These are phyloP conservation scores for Pachycephala philippinensis DNA, from an alignment of 2,113 vertebrate genomes.

Conservation along the genomic window DNA sequence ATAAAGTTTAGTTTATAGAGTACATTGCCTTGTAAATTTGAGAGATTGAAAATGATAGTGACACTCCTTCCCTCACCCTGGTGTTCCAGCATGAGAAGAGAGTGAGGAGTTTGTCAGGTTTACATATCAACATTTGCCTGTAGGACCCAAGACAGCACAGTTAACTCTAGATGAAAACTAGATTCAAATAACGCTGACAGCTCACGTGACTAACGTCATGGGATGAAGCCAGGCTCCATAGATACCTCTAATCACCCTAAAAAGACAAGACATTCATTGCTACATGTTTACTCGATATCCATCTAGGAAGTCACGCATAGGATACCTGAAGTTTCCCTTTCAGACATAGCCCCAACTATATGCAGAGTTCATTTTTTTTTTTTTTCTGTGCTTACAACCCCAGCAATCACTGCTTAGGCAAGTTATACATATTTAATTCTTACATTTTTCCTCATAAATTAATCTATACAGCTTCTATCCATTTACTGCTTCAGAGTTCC, in stretches of 20 bases:
- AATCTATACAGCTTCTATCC: not conserved
- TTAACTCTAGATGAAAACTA: not conserved
- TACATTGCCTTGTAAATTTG: not conserved
- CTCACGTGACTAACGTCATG: not conserved
- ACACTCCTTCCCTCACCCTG: not conserved
- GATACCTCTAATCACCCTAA: not conserved
- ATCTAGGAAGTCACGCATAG: accelerated
- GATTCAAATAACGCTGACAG: not conserved
- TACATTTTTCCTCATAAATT: not conserved
- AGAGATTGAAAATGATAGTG: not conserved
- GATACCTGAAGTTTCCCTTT: not conserved
- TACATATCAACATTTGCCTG: not conserved
- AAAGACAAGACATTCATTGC: not conserved
- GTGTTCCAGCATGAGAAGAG: not conserved
- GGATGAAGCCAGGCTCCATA: not conserved
- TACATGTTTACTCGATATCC: not conserved
- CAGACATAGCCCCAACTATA: not conserved
- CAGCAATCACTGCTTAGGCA: not conserved
- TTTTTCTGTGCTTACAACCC: not conserved
- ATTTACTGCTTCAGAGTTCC: not conserved
- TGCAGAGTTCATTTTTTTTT: not conserved
- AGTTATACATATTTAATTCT: not conserved
- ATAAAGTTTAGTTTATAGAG: not conserved
- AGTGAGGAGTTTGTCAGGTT: not conserved
- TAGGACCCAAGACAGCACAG: not conserved